phyloP scores from a whole-genome alignment of 2,888 invertebrate species.

The Emmelina monodactyla region DNA sequence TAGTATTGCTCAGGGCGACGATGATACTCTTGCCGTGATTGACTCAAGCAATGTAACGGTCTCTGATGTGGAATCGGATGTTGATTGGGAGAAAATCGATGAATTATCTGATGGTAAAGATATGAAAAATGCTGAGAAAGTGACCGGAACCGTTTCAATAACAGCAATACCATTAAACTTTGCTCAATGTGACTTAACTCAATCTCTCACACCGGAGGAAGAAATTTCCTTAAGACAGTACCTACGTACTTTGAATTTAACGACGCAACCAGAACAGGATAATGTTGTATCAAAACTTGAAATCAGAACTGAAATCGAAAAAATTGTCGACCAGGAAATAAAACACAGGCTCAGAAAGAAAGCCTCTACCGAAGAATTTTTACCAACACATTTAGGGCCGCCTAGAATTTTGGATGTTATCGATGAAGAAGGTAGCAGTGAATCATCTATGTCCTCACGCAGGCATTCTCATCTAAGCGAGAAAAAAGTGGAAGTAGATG shows the following conservation, averaged over 20 bases:
- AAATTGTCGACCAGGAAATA: conserved; percentile 50
- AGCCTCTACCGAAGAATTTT: conserved; percentile 43
- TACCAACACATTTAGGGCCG: conserved; percentile 58
- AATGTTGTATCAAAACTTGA: conserved; percentile 27
- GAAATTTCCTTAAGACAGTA: conserved; percentile 64
- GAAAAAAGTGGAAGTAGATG: conserved; percentile 50
- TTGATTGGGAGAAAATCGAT: conserved; percentile 65
- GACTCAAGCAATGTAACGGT: conserved; percentile 63
- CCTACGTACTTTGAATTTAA: conserved; percentile 63
- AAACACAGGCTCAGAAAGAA: conserved; percentile 46
- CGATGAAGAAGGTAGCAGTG: conserved; percentile 76
- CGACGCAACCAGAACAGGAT: conserved; percentile 49
- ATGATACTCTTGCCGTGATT: conserved; percentile 33
- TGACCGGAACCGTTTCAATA: conserved; percentile 41
- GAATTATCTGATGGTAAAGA: conserved; percentile 31
- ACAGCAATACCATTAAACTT: conserved; percentile 47
- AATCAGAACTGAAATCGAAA: conserved; percentile 52
- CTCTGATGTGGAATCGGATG: conserved; percentile 70
- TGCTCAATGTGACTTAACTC: conserved; percentile 42
- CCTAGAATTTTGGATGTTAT: conserved; percentile 79
- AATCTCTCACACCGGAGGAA: conserved; percentile 62
- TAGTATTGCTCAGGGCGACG: conserved; percentile 22
- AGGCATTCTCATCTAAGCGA: conserved; percentile 60
- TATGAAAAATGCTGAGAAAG: conserved; percentile 25
- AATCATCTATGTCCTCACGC: conserved; percentile 68